Percentiles rank a stretch among this genome's conserved stretches.
Evolutionary conservation across 2,113 vertebrate species (phyloP).

Genomic region (Perccottus glenii): DNA sequence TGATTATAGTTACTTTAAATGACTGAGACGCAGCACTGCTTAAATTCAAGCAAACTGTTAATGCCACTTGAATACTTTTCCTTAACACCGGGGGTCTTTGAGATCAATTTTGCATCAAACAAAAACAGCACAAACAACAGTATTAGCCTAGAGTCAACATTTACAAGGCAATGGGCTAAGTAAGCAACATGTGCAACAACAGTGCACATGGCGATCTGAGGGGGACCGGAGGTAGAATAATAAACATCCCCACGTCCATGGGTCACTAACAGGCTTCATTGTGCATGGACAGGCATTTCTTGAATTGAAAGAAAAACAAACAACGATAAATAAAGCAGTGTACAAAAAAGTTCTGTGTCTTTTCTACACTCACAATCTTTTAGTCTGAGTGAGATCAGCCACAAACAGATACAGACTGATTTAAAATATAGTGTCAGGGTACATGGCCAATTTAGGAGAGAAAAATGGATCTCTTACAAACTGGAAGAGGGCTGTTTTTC

Average conservation of each 20-base stretch:
- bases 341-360: slow-evolving; percentile 13
- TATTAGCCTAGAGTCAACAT: slow-evolving; percentile 47
- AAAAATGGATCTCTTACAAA: slow-evolving; percentile 18
- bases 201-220: slow-evolving; percentile 49
- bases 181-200: slow-evolving; percentile 64
- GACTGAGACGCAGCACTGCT: background rate
- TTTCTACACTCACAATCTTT: slow-evolving; percentile 27
- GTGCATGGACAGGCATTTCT: slow-evolving; percentile 57
- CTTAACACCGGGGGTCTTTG: slow-evolving; percentile 2
- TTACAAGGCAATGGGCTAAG: slow-evolving; percentile 35
- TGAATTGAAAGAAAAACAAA: slow-evolving; percentile 49
- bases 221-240: slow-evolving; percentile 60
- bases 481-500: slow-evolving; percentile 20
- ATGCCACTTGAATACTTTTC: background rate
- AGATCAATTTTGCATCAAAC: slow-evolving; percentile 43
- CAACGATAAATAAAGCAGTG: slow-evolving; percentile 31
- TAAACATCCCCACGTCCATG: slow-evolving; percentile 63
- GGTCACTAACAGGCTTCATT: slow-evolving; percentile 56
- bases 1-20: background rate
- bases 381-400: background rate
- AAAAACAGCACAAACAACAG: background rate
- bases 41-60: background rate
- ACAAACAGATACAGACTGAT: slow-evolving; percentile 20
- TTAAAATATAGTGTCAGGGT: slow-evolving; percentile 6
- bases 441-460: slow-evolving; percentile 7